These are phyloP conservation scores for Cataglyphis cursor DNA, from an alignment of 2,888 invertebrate species.

Conservation along the genomic window DNA sequence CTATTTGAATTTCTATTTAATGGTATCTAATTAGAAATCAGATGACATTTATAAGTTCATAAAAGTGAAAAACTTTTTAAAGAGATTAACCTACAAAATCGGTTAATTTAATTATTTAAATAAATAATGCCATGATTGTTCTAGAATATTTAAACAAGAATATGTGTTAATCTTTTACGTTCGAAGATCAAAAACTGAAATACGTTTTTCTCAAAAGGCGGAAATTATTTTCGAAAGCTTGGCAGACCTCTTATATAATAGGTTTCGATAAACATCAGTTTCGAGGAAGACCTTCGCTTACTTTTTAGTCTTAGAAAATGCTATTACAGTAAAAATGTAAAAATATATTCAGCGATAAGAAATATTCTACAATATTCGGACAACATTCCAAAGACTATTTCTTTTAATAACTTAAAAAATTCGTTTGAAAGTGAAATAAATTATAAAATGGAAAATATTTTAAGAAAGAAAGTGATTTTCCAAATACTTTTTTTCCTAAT, in stretches of 20 bases:
- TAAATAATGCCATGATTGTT: background rate
- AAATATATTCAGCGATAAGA: constrained; percentile 35
- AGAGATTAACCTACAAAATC: background rate
- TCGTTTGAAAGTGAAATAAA: background rate
- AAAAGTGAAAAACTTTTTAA: background rate
- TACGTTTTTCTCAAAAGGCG: constrained; percentile 18
- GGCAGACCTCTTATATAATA: constrained; percentile 59
- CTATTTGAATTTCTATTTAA: background rate
- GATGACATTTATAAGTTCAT: background rate
- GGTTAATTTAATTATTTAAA: background rate
- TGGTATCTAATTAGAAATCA: background rate
- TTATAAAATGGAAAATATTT: background rate
- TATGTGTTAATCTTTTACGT: background rate
- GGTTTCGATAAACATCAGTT: constrained; percentile 39
- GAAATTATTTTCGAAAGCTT: constrained; percentile 30
- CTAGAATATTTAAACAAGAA: background rate
- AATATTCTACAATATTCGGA: background rate
- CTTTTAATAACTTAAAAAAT: background rate
- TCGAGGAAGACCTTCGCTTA: constrained; percentile 38
- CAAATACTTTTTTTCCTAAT: background rate
- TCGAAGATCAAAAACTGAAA: background rate
- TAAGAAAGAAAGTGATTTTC: background rate
- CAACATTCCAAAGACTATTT: background rate
- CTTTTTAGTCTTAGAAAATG: constrained; percentile 28
- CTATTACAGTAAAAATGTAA: constrained; percentile 24